phyloP scores from a whole-genome alignment of 2,113 vertebrate genomes.

The Hypocryptadius cinnamomeus region DNA sequence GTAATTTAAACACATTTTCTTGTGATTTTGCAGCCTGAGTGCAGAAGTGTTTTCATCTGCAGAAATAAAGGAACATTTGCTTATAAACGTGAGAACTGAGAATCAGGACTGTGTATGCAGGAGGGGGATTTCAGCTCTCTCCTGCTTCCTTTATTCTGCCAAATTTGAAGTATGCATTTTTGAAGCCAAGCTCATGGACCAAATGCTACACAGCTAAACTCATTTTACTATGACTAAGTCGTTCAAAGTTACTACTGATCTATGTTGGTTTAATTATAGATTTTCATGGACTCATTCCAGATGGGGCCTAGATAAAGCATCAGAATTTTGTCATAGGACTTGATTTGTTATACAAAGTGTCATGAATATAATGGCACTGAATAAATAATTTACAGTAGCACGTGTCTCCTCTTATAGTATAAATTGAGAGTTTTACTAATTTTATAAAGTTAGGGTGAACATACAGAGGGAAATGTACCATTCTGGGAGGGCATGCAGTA shows the following conservation, averaged over 20 bases:
- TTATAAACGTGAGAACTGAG: conserved; percentile 5
- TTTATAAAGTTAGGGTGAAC: neutral
- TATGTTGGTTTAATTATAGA: conserved; percentile 37
- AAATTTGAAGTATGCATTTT: neutral
- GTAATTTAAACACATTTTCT: neutral
- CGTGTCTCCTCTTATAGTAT: neutral
- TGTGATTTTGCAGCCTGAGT: neutral
- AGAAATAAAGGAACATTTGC: conserved; percentile 13
- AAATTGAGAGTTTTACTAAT: neutral
- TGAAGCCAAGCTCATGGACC: conserved; percentile 26
- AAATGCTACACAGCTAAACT: conserved; percentile 14
- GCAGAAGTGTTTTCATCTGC: conserved; percentile 6
- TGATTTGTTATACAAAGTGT: neutral
- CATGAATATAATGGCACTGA: neutral
- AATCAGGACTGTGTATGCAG: neutral
- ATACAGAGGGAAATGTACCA: neutral
- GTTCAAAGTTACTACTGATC: conserved; percentile 18
- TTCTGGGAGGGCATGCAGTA: neutral
- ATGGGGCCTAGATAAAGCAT: conserved; percentile 8
- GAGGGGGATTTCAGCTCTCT: conserved; percentile 6
- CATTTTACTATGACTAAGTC: conserved; percentile 21
- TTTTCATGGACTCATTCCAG: conserved; percentile 19
- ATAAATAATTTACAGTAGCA: conserved; percentile 28
- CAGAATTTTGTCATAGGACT: conserved; percentile 13
- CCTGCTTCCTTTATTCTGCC: neutral